Conservation (phyloP, 2,113 vertebrate genomes). For the Ardeotis arabs region DNA sequence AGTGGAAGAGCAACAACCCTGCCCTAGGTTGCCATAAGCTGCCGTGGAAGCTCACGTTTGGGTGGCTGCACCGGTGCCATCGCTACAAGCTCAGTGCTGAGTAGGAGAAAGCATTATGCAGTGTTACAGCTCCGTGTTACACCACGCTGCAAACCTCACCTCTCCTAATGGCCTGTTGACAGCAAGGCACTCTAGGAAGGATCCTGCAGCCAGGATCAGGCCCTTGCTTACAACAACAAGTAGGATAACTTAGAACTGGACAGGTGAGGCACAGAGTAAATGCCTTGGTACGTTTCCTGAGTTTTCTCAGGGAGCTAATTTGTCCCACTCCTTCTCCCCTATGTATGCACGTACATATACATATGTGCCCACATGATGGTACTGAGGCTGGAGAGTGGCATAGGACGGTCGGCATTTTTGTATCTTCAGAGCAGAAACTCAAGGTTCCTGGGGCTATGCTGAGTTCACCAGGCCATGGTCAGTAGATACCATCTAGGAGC, state of each 20-base stretch:
- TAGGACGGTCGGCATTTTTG: background rate
- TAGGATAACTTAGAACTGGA: background rate
- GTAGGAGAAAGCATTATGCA: background rate
- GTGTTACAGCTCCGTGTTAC: background rate
- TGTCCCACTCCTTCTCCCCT: background rate
- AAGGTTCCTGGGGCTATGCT: background rate
- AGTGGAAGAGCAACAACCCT: background rate
- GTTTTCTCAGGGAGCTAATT: background rate
- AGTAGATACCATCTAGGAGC: background rate
- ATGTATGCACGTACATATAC: fast-evolving
- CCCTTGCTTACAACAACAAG: background rate
- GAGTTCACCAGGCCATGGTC: background rate
- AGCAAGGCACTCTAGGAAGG: background rate
- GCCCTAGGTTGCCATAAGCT: background rate
- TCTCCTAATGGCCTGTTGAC: background rate
- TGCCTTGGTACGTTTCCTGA: background rate
- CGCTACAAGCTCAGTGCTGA: background rate
- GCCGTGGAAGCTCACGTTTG: background rate
- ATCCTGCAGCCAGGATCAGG: background rate
- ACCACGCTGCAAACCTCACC: background rate
- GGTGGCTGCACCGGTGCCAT: background rate
- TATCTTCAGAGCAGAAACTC: background rate
- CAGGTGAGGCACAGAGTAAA: background rate
- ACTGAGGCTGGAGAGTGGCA: background rate
- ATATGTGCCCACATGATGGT: fast-evolving